phyloP scores from a whole-genome alignment of 2,888 invertebrate species.

The Meteorus colon region DNA sequence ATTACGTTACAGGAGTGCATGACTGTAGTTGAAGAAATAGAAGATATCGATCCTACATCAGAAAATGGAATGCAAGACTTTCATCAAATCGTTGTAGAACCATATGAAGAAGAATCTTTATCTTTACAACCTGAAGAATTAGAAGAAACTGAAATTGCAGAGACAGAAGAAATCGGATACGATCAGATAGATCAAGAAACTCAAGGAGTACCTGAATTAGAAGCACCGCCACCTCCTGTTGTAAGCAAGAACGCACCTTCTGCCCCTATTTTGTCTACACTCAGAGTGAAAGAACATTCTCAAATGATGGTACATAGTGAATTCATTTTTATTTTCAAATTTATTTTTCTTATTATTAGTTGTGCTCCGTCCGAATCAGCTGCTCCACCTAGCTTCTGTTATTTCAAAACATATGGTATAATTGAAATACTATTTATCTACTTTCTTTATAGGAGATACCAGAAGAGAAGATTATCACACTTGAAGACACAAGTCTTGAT shows the following conservation, averaged over 20 bases:
- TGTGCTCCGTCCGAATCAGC: background rate
- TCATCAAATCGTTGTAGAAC: constrained; percentile 55
- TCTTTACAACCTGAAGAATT: constrained; percentile 58
- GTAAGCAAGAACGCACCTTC: constrained; percentile 61
- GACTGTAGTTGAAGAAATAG: constrained; percentile 54
- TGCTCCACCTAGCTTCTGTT: background rate
- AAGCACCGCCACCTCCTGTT: constrained; percentile 62
- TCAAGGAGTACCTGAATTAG: constrained; percentile 63
- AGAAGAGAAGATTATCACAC: constrained; percentile 50
- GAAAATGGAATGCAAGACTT: constrained; percentile 65
- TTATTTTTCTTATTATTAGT: background rate
- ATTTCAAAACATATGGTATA: background rate
- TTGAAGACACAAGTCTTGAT: constrained; percentile 55
- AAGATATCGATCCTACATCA: constrained; percentile 48
- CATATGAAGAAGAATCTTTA: constrained; percentile 55
- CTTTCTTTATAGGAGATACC: constrained; percentile 37
- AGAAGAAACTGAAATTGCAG: constrained; percentile 53
- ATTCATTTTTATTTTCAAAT: constrained; percentile 23
- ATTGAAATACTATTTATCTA: constrained; percentile 4
- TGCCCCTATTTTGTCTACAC: constrained; percentile 57
- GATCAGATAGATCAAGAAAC: constrained; percentile 58
- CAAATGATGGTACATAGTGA: constrained; percentile 53
- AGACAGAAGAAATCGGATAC: constrained; percentile 43
- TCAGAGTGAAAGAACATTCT: constrained; percentile 57
- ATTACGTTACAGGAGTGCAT: constrained; percentile 54